Base-by-base conservation (phyloP, 2,888 invertebrate genomes). In the Oxycera nigricornis region DNA sequence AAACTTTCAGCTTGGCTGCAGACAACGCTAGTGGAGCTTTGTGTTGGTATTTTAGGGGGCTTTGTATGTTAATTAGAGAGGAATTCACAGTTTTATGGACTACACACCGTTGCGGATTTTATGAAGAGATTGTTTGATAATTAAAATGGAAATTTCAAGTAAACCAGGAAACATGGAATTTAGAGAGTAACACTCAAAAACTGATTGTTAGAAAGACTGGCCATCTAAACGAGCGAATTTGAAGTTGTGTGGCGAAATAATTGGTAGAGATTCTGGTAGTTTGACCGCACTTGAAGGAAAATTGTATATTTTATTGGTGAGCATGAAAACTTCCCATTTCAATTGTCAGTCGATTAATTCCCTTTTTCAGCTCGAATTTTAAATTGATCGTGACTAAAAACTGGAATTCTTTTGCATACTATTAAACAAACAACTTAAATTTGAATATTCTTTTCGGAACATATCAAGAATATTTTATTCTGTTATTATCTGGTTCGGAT, bases 1-100 rank as follows among this genome's bases (percentile, higher is more conserved):
- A 55, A 52, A 70, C 52, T 70, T 70, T 70, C 70, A 70, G 70
- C 70, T 70, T 70, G 31, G 70, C 22, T 70, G 70, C 52, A 52
- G 70, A 70, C 31, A 70, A 24, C 55, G 35, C 20, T 31, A 59
- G 59, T 28, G n/a, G 24, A 68, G 67, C 46, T 6, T 31, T 11
- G n/a, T 28, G 22, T 35, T 70, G 20, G 28, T 41, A 41, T 65
- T 65, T 35, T 65, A 17, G 24, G 65, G n/a, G 65, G 39, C 65
- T 70, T 70, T 70, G 70, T 70, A 70, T 70, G 70, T 17, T 70
- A 70, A 70, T 70, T 52, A 55, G 70, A 52, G 70, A 70, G 55
- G 52, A 70, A 70, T 70, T 70, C 30, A 31, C 28, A 41, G 26
- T 31, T 70, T 31, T 52, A 20, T 39, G 11, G 24, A 24, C 39